Evolutionary conservation across 2,888 invertebrate genomes (phyloP).

Genomic region (Tetramorium bicarinatum): DNA sequence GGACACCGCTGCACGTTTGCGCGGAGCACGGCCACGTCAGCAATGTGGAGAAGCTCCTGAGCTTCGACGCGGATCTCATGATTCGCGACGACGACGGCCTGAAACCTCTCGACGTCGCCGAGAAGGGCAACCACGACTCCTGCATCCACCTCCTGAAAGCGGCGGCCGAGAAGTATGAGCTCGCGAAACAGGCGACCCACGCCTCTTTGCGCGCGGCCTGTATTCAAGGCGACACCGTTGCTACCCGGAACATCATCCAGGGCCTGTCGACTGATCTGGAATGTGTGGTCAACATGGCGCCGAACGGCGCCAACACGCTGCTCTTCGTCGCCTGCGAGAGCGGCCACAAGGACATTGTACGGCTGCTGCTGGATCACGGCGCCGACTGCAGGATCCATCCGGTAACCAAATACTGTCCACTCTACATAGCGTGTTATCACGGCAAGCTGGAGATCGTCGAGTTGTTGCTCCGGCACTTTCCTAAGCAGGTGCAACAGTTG

Average conservation of each 20-base stretch:
- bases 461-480: constrained; percentile 92
- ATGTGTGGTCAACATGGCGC: constrained; percentile 94
- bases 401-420: constrained; percentile 96
- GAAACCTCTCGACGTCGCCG: constrained; percentile 91
- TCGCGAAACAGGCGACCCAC: constrained; percentile 92
- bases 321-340: constrained; percentile 96
- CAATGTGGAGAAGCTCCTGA: constrained; percentile 90
- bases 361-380: constrained; percentile 92
- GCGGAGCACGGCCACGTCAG: constrained; percentile 93
- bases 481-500: constrained; percentile 93
- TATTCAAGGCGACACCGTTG: constrained; percentile 90
- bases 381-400: constrained; percentile 96
- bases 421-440: constrained; percentile 96
- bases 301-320: constrained; percentile 95
- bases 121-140: constrained; percentile 89
- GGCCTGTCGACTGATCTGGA: constrained; percentile 90
- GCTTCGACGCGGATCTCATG: constrained; percentile 90
- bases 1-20: constrained; percentile 94
- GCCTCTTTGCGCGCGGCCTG: constrained; percentile 93
- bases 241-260: constrained; percentile 90
- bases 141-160: constrained; percentile 90
- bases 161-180: constrained; percentile 91
- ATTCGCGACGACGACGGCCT: constrained; percentile 90
- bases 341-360: constrained; percentile 93
- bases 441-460: constrained; percentile 93